Conservation (phyloP, 2,113 vertebrate genomes). For the Varanus salvator region DNA sequence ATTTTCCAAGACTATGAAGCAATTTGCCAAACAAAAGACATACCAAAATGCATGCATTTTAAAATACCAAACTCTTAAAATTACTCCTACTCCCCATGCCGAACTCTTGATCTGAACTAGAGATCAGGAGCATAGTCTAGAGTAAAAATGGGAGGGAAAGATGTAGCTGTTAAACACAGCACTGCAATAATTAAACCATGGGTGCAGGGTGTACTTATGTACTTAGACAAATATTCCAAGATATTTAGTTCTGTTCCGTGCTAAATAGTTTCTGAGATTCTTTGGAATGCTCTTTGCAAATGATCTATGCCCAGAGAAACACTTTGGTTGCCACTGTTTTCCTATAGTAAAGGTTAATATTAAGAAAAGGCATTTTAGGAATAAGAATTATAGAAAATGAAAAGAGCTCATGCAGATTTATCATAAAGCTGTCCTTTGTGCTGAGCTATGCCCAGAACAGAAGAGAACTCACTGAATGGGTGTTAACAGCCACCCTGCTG, state of each 20-base stretch:
- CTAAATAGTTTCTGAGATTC: not conserved
- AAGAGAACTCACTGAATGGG: not conserved
- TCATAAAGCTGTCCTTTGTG: not conserved
- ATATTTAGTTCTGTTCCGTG: not conserved
- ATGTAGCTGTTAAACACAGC: too few relatives aligned
- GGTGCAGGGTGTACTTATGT: not conserved
- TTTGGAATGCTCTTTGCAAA: not conserved
- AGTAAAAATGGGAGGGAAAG: too few relatives aligned
- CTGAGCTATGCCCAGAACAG: not conserved
- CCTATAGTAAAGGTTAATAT: not conserved
- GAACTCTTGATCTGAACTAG: too few relatives aligned
- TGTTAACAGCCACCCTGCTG: not conserved
- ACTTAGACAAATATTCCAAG: not conserved
- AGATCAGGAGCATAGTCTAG: too few relatives aligned
- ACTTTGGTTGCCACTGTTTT: not conserved
- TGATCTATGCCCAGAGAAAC: not conserved
- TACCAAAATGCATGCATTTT: too few relatives aligned
- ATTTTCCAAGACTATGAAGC: too few relatives aligned
- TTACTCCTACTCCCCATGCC: not conserved
- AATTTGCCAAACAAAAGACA: too few relatives aligned
- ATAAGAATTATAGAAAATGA: not conserved
- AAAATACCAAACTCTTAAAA: too few relatives aligned
- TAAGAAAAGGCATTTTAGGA: not conserved
- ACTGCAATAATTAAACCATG: not conserved
- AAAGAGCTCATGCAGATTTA: not conserved